phyloP scores from a whole-genome alignment of 2,888 invertebrate species.

The Litoditis marina region DNA sequence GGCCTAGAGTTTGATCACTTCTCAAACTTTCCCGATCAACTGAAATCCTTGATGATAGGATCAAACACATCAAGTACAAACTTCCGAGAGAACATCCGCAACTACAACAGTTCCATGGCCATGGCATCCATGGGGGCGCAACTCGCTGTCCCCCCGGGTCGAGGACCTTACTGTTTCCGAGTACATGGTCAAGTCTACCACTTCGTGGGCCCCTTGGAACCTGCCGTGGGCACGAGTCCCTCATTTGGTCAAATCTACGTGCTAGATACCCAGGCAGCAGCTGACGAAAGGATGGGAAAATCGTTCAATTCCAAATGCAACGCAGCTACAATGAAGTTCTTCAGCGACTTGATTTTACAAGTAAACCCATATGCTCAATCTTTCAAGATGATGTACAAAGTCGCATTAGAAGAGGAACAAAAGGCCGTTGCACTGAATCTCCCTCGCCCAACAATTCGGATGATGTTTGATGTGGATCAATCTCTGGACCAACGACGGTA shows the following conservation, averaged over 20 bases:
- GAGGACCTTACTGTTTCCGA: slow-evolving; percentile 22
- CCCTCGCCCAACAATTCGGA: no score
- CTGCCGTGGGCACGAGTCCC: background rate
- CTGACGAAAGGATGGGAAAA: slow-evolving; percentile 8
- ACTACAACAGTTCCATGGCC: slow-evolving; percentile 22
- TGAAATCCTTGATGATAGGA: slow-evolving; percentile 1
- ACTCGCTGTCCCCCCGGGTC: slow-evolving; percentile 15
- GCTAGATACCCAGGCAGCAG: slow-evolving; percentile 20
- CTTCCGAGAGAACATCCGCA: slow-evolving; percentile 12
- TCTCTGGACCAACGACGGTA: no score
- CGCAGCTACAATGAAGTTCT: slow-evolving; percentile 12
- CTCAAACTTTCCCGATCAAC: background rate
- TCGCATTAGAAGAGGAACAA: slow-evolving; percentile 18
- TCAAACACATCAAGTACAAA: background rate
- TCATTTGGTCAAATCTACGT: slow-evolving; percentile 13
- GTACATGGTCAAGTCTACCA: slow-evolving; percentile 26
- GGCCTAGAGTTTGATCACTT: background rate
- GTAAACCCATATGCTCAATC: slow-evolving; percentile 21
- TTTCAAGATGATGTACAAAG: slow-evolving; percentile 27
- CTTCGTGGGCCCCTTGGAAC: slow-evolving; percentile 10
- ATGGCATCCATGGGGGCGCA: slow-evolving; percentile 23
- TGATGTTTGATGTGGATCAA: no score
- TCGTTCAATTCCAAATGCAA: slow-evolving; percentile 18
- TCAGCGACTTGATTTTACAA: slow-evolving; percentile 7
- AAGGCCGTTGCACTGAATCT: slow-evolving; percentile 15